Conservation (phyloP, 1,140 invertebrate genomes). For the Cryptotermes secundus region DNA sequence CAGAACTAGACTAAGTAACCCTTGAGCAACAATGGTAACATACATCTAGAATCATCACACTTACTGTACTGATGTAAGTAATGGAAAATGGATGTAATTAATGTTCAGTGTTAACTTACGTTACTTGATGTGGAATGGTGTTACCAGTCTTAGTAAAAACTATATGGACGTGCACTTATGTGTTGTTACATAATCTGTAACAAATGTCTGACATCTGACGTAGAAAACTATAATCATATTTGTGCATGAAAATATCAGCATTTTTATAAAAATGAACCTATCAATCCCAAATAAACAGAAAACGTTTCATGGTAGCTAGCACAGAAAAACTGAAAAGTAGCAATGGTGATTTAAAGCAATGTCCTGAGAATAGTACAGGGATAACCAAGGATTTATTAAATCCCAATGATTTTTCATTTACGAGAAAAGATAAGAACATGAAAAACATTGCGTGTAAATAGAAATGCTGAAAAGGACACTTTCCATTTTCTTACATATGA, state of each 20-base stretch:
- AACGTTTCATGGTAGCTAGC: not conserved
- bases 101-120: not conserved
- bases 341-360: not conserved
- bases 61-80: slow-evolving; percentile 18
- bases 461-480: slow-evolving; percentile 8
- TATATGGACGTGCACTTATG: not conserved
- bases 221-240: not conserved
- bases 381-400: not conserved
- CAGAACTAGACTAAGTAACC: slow-evolving; percentile 13
- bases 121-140: slow-evolving; percentile 4
- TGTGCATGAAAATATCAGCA: not conserved
- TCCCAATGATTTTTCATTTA: not conserved
- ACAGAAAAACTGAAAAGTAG: not conserved
- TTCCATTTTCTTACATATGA: not conserved
- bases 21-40: slow-evolving; percentile 26
- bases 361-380: slow-evolving; percentile 23
- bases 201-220: not conserved
- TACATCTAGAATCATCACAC: not conserved
- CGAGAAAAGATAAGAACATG: not conserved
- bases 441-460: not conserved
- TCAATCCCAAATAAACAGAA: not conserved
- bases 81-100: slow-evolving; percentile 15
- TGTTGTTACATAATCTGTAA: not conserved
- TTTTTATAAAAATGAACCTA: not conserved
- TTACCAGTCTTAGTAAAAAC: not conserved